Base-by-base conservation (phyloP, 2,113 vertebrate species). In the Apteryx owenii region DNA sequence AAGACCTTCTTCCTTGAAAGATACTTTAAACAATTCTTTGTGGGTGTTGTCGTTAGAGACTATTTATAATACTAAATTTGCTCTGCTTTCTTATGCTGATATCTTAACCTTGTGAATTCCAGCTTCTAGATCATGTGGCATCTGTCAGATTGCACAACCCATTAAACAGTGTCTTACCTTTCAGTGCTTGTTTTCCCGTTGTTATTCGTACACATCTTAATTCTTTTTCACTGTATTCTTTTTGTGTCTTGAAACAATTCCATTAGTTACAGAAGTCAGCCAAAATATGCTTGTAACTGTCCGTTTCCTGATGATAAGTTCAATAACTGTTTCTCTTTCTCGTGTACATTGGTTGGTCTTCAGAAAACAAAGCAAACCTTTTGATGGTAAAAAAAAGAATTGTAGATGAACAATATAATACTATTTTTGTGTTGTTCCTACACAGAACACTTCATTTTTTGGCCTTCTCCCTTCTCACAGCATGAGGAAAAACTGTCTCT, bases 101-200 rank as follows among this genome's bases (percentile, higher is more conserved):
- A 89, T n/a, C 42, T 91, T 93, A 88, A 64, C 75, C 64, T 94
- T 78, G 85, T 82, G 82, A 96, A 95, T 89, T 83, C 53, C 85
- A 97, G 64, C 19, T 78, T 88, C 91, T 68, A 54, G 60, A 80
- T 82, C 85, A 87, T 15, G 2, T 77, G 75, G 70, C 21, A 12
- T n/a, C 54, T 73, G 90, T 95, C 88, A 88, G 85, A 90, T 96
- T 89, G 86, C 77, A 64, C 38, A 90, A 91, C 28, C 64, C 81
- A 81, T 94, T 95, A 95, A 96, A 92, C 66, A 87, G 53, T 46
- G 66, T 85, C 89, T 93, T 95, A 95, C 85, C 81, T 96, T 93
- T 97, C 89, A 91, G 64, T 94, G 84, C 89, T 89, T 93, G 64
- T 85, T 95, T 93, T 68, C 46, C 40, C 23, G 75, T 81, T 96